Evolutionary conservation across 2,888 invertebrate species (phyloP).

Genomic region (Melikaiella ostensackeni): DNA sequence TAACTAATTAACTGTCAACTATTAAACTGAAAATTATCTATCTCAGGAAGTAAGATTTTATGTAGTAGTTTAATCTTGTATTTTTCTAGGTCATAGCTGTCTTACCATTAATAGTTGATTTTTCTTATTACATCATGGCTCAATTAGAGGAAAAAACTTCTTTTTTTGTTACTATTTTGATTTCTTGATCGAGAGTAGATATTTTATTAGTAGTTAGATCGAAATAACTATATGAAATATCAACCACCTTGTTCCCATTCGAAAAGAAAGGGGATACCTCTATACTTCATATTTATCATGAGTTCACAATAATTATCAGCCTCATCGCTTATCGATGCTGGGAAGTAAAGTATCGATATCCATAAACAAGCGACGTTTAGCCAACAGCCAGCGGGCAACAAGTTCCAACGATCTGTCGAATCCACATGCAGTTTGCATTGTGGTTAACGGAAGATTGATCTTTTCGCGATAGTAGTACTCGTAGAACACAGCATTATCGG

Average conservation of each 20-base stretch:
- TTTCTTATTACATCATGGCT: too few species aligned
- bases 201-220: too few species aligned
- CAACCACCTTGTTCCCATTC: background rate
- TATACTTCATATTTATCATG: background rate
- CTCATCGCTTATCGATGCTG: background rate
- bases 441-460: constrained; percentile 2
- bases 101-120: too few species aligned
- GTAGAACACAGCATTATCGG: constrained; percentile 7
- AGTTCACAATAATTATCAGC: background rate
- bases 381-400: constrained; percentile 2
- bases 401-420: constrained; percentile 2
- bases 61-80: too few species aligned
- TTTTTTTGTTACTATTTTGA: too few species aligned
- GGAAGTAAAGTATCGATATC: background rate
- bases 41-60: too few species aligned
- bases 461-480: constrained; percentile 1
- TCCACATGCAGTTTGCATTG: background rate
- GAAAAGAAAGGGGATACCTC: background rate
- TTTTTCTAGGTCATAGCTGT: too few species aligned
- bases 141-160: too few species aligned
- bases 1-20: too few species aligned
- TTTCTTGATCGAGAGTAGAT: too few species aligned
- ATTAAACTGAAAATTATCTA: background rate
- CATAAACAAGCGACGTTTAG: background rate
- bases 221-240: background rate